Percentiles rank a stretch among this genome's conserved stretches.
Evolutionary conservation across 2,888 invertebrate genomes (phyloP).

Genomic region (Tupiocoris notatus): DNA sequence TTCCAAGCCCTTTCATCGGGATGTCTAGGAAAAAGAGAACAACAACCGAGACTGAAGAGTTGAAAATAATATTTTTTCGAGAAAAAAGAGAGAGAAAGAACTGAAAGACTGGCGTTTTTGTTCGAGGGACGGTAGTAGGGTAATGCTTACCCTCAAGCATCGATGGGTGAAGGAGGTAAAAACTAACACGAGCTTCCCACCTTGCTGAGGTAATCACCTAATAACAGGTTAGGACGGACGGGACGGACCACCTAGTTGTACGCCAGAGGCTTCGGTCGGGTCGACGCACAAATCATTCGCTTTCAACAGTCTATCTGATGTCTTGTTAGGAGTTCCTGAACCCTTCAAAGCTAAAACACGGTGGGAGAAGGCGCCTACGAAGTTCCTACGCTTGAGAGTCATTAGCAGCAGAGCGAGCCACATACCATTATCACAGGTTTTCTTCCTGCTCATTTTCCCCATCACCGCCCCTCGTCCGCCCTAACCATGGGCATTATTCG

Average conservation of each 20-base stretch:
- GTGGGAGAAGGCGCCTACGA: constrained; percentile 29
- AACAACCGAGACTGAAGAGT: neutral
- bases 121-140: neutral
- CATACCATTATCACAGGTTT: neutral
- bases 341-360: neutral
- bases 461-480: neutral
- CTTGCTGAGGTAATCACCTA: constrained; percentile 43
- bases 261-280: neutral
- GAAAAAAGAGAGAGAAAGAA: neutral
- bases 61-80: neutral
- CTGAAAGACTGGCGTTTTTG: too few species aligned
- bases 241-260: constrained; percentile 29
- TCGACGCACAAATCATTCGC: constrained; percentile 40
- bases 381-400: constrained; percentile 18
- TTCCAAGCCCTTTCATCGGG: too few species aligned
- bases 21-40: neutral
- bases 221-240: constrained; percentile 36
- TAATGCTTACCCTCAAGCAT: constrained; percentile 35
- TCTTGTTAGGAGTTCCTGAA: constrained; percentile 29
- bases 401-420: constrained; percentile 27
- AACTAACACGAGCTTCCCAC: constrained; percentile 43
- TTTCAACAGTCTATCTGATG: constrained; percentile 43
- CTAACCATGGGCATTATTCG: constrained; percentile 19
- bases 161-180: constrained; percentile 17
- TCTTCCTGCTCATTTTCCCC: neutral